Base-by-base conservation (phyloP, 2,888 invertebrate species). In the Acleris sparsana region DNA sequence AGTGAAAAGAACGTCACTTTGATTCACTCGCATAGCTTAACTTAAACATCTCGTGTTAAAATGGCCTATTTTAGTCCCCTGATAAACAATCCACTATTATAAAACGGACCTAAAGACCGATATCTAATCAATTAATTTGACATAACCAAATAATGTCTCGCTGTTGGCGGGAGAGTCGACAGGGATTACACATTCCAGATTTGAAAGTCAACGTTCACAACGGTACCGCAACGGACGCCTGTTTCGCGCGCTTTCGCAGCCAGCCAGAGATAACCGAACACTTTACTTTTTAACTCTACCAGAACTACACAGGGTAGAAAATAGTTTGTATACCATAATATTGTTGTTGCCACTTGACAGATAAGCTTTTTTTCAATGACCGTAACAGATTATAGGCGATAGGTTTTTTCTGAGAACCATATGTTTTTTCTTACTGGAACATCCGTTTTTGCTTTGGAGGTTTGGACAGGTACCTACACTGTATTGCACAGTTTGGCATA, bases 141-240 rank as follows among this genome's bases (percentile, higher is more conserved):
- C 13, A 29, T 17, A 25, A 13, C 29, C 29, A 53, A 29, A 51
- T 63, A 29, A 44, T 22, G 33, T 46, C 49, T 53, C 18, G 33
- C 61, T 71, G 73, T 71, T 72, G 74, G 75, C 79, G 74, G 79
- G 78, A 80, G 80, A 69, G 74, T 72, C 67, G 69, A 65, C 70
- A 63, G 73, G 73, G 71, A 75, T 74, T 72, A 76, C 77, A 80
- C 77, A 83, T 84, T 83, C 84, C 84, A 83, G 84, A 84, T 85
- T 85, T 83, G 75, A 83, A 82, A 82, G 76, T 78, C 79, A 75
- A 85, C 84, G 84, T 78, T 72, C 80, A 73, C 82, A 85, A 86
- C 86, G 86, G 86, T 85, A 86, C 77, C 72, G 73, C 84, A 86
- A 86, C 85, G 79, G 85, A 76, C 81, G 73, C 20, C 56, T 66